These are phyloP conservation scores for Burhinus oedicnemus DNA, from an alignment of 2,113 vertebrate genomes.

Conservation along the genomic window DNA sequence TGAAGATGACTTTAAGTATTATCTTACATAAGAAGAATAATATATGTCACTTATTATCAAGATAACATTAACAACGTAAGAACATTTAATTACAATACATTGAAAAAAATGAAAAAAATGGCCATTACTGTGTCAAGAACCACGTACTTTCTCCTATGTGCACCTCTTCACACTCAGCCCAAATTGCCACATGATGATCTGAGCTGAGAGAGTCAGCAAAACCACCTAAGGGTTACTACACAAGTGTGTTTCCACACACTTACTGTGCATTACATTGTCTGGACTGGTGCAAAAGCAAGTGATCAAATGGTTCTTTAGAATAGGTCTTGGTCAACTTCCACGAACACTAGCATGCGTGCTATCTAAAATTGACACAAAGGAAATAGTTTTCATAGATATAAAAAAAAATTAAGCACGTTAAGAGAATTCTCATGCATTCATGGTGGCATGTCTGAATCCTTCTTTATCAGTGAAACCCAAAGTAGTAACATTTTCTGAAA, in stretches of 20 bases:
- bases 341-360: fast-evolving
- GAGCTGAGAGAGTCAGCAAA: neutral
- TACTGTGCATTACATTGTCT: neutral
- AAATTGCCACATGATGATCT: neutral
- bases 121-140: neutral
- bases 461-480: neutral
- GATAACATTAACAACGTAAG: neutral
- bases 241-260: neutral
- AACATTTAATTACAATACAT: neutral
- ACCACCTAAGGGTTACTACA: neutral
- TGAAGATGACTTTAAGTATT: neutral
- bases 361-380: neutral
- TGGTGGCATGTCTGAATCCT: neutral
- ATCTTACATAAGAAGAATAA: neutral
- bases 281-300: neutral
- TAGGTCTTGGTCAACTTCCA: neutral
- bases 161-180: neutral
- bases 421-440: neutral
- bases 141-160: neutral
- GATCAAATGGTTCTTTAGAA: neutral
- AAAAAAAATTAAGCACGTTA: neutral
- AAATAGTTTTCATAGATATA: neutral
- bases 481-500: neutral
- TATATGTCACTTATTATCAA: neutral
- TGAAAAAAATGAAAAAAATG: neutral